Percentiles rank a stretch among this genome's conserved stretches.
These are phyloP conservation scores for Amblyopsis hoosieri DNA, from an alignment of 2,797 vertebrate genomes.

Conservation along the genomic window DNA sequence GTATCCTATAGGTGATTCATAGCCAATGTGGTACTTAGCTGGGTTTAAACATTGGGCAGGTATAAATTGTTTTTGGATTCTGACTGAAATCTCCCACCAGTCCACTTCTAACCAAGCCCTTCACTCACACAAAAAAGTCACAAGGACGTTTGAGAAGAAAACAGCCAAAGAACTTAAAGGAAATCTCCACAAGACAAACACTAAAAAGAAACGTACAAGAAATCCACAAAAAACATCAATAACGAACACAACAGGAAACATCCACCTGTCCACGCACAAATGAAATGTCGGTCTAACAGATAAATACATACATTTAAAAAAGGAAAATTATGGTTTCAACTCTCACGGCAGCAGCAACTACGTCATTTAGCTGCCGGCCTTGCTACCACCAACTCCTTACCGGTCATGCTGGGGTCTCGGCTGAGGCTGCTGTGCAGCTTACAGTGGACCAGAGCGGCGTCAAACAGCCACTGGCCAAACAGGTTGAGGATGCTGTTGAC, in stretches of 20 bases:
- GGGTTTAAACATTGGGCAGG: slow-evolving; percentile 42
- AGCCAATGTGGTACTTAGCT: slow-evolving; percentile 37
- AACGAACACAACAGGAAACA: slow-evolving; percentile 57
- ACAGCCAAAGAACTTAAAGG: slow-evolving; percentile 58
- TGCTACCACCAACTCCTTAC: slow-evolving; percentile 76
- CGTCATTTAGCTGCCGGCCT: not conserved
- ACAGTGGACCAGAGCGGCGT: slow-evolving; percentile 94
- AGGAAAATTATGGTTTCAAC: no score
- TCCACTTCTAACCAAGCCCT: slow-evolving; percentile 72
- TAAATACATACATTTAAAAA: no score
- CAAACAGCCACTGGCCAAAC: slow-evolving; percentile 96
- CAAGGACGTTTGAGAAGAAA: slow-evolving; percentile 54
- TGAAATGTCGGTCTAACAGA: slow-evolving; percentile 3
- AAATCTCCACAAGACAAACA: slow-evolving; percentile 44
- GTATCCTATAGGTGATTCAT: slow-evolving; percentile 6
- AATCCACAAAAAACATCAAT: slow-evolving; percentile 49
- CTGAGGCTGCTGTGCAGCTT: slow-evolving; percentile 95
- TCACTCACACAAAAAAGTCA: slow-evolving; percentile 54
- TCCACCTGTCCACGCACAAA: slow-evolving; percentile 65
- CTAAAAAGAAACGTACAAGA: slow-evolving; percentile 43
- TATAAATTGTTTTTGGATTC: slow-evolving; percentile 53
- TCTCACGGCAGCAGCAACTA: slow-evolving; percentile 20
- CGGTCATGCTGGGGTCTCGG: slow-evolving; percentile 95
- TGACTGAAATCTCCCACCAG: slow-evolving; percentile 52
- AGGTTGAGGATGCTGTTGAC: slow-evolving; percentile 98